Percentiles rank a stretch among this genome's conserved stretches.
Conservation (phyloP, 1,140 invertebrate species). For the Lithobius niger region DNA sequence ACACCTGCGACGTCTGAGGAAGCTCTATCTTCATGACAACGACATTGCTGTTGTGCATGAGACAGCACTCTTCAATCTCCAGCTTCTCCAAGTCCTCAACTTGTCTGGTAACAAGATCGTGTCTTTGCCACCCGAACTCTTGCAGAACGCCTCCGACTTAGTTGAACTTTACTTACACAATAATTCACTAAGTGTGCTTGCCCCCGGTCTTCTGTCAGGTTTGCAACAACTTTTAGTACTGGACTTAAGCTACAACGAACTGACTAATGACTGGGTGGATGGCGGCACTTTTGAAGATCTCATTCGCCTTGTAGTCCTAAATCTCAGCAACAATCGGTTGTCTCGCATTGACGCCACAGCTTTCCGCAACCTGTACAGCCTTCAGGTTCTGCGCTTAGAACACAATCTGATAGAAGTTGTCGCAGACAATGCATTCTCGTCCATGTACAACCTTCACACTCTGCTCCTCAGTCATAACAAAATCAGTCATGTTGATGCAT, state of each 20-base stretch:
- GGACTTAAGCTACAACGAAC: conserved; percentile 71
- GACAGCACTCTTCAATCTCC: conserved; percentile 50
- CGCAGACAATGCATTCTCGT: conserved; percentile 60
- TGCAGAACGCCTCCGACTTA: conserved; percentile 56
- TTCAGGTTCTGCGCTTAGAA: conserved; percentile 66
- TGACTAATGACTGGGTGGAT: conserved; percentile 66
- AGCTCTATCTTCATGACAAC: conserved; percentile 64
- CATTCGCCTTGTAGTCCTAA: conserved; percentile 67
- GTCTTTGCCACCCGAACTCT: conserved; percentile 66
- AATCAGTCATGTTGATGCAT: conserved; percentile 56
- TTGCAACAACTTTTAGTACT: conserved; percentile 63
- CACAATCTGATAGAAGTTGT: conserved; percentile 65
- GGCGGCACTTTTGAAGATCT: conserved; percentile 68
- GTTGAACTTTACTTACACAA: conserved; percentile 76
- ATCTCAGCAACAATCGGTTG: conserved; percentile 71
- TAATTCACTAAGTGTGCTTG: conserved; percentile 61
- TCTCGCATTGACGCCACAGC: conserved; percentile 63
- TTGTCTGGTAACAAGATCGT: conserved; percentile 66
- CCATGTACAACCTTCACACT: conserved; percentile 69
- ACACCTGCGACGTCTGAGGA: conserved; percentile 52
- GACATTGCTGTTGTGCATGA: conserved; percentile 53
- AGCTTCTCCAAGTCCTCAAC: conserved; percentile 51
- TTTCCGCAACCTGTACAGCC: conserved; percentile 62
- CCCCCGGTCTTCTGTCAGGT: conserved; percentile 59
- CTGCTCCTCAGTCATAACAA: conserved; percentile 63